These are phyloP conservation scores for Nemotelus nigrinus DNA, from an alignment of 2,888 invertebrate species.

Conservation along the genomic window DNA sequence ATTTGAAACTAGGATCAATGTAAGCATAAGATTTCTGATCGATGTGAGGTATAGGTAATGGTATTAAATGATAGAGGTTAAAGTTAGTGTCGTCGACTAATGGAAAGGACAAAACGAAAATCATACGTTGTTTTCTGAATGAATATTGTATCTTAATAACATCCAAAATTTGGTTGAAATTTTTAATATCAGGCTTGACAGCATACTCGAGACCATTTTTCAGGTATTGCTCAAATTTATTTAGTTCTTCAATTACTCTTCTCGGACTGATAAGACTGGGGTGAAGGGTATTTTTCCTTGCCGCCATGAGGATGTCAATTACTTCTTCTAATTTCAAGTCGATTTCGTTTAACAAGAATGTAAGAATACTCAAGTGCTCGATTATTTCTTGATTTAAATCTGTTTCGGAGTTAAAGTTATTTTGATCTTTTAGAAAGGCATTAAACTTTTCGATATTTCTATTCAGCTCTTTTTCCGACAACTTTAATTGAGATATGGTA, in stretches of 20 bases:
- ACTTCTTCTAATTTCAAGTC: constrained; percentile 47
- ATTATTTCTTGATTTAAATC: constrained; percentile 15
- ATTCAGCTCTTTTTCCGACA: constrained; percentile 18
- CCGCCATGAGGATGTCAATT: constrained; percentile 49
- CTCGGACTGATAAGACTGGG: constrained; percentile 51
- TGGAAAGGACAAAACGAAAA: constrained; percentile 14
- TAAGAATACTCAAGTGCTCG: constrained; percentile 46
- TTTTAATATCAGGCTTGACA: neutral
- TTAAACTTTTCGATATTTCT: constrained; percentile 13
- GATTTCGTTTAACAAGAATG: constrained; percentile 48
- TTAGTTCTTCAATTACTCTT: constrained; percentile 47
- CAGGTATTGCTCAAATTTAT: neutral
- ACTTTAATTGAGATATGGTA: constrained; percentile 3
- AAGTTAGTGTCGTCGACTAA: neutral
- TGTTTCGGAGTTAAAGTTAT: neutral
- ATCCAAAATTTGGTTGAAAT: constrained; percentile 6
- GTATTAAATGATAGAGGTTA: constrained; percentile 22
- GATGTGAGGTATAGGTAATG: constrained; percentile 27
- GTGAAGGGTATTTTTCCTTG: constrained; percentile 50
- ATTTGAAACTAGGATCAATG: constrained; percentile 36
- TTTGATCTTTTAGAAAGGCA: constrained; percentile 2
- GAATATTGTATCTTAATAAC: neutral
- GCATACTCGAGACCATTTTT: constrained; percentile 18
- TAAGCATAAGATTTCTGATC: constrained; percentile 36
- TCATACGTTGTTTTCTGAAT: constrained; percentile 4